Percentiles rank a stretch among this genome's conserved stretches.
Evolutionary conservation across 2,888 invertebrate species (phyloP).

Genomic region (Thecocarcelia acutangulata): DNA sequence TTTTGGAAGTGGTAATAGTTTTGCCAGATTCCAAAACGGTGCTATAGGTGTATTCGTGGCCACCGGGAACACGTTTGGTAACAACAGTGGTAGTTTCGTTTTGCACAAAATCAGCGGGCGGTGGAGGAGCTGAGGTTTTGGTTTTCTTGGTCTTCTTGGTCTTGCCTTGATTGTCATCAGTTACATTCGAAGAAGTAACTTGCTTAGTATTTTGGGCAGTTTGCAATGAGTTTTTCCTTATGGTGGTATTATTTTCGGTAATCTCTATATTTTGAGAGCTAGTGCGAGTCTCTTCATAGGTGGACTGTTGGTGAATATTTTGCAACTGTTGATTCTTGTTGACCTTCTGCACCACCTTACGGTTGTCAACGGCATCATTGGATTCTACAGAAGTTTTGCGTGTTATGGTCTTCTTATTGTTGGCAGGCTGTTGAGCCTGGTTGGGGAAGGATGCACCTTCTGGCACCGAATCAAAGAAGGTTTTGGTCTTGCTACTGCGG

Average conservation of each 20-base stretch:
- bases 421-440: conserved; percentile 64
- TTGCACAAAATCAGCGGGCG: conserved; percentile 79
- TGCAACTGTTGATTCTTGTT: conserved; percentile 72
- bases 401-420: conserved; percentile 74
- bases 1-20: conserved; percentile 80
- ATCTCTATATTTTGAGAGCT: conserved; percentile 78
- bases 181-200: conserved; percentile 72
- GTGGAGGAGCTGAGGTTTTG: conserved; percentile 78
- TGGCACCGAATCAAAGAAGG: conserved; percentile 80
- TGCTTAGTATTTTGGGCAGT: conserved; percentile 76
- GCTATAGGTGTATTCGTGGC: conserved; percentile 79
- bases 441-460: conserved; percentile 72
- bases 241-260: conserved; percentile 78
- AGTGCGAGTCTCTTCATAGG: conserved; percentile 78
- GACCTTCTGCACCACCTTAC: conserved; percentile 76
- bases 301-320: conserved; percentile 74
- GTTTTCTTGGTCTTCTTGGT: conserved; percentile 77
- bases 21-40: conserved; percentile 79
- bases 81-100: conserved; percentile 77
- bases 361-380: conserved; percentile 77
- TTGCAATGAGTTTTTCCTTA: conserved; percentile 79
- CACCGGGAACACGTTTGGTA: conserved; percentile 79
- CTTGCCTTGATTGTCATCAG: conserved; percentile 70
- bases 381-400: conserved; percentile 78
- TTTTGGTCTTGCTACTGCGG: conserved; percentile 78